Base-by-base conservation (phyloP, 2,888 invertebrate genomes). In the Parascotia fuliginaria region DNA sequence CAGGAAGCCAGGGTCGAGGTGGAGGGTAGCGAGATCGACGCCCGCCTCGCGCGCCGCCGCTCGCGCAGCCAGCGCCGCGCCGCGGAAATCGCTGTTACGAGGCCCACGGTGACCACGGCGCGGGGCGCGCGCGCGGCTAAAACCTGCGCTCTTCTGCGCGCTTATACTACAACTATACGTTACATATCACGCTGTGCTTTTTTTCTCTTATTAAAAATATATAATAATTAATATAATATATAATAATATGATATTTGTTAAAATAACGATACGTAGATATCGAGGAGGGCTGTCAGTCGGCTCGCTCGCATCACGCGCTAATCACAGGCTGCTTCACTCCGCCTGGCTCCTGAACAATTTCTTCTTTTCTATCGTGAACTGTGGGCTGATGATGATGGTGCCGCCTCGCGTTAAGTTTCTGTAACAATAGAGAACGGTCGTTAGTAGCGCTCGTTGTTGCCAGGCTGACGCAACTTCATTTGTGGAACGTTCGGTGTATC, bases 301-400 rank as follows among this genome's bases (percentile, higher is more conserved):
- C 87, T 83, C 85, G 83, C 87, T 80, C 84, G 83, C 82, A 79
- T 75, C 82, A 60, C 80, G 82, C 81, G 76, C 73, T 59, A 75
- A 73, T 75, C 81, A 77, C 81, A 76, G 71, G 70, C 75, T 38
- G 57, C 67, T 79, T 88, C 83, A 91, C 81, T 92, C 89, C 70
- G 94, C 93, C 81, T 94, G 94, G 76, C 96, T 95, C 79, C 97
- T 94, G 93, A 97, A 98, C 73, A 98, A 93, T 92, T 98, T 98
- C 89, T 97, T 97, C 94, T 98, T 98, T 85, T 96, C 96, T 91
- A 98, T 93, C 79, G 95, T 95, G 93, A 97, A 98, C 82, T 96
- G 96, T 74, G 96, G 95, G 92, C 97, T 96, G 85, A 98, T 96
- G 91, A 97, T 95, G 79, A 98, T 95, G 70, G 97, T 97, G 85